Percentiles rank a stretch among this genome's conserved stretches.
Evolutionary conservation across 2,113 vertebrate species (phyloP).

Genomic region (Tragulus kanchil): DNA sequence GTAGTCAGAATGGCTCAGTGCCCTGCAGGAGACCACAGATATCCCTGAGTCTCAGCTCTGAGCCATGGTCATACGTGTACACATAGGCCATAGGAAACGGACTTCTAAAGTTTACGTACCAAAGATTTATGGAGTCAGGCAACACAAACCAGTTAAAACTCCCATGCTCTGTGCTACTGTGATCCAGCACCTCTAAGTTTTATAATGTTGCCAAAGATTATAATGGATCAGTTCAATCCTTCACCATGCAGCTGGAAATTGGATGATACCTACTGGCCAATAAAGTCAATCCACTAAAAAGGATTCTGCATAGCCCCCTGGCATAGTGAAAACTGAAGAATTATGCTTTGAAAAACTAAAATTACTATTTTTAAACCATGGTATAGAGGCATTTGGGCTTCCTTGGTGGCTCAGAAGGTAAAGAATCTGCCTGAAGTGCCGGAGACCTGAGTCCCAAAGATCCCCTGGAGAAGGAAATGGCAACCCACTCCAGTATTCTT

Average conservation of each 20-base stretch:
- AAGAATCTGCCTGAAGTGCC: background rate
- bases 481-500: background rate
- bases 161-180: background rate
- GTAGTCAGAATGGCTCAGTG: background rate
- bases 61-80: background rate
- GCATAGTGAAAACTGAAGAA: background rate
- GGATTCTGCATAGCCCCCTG: too few relatives aligned
- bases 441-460: too few relatives aligned
- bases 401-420: background rate
- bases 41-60: background rate
- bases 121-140: background rate
- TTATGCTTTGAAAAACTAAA: slow-evolving; percentile 39
- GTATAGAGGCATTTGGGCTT: background rate
- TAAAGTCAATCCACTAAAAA: background rate
- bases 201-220: background rate
- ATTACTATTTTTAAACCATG: background rate
- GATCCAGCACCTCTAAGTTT: background rate
- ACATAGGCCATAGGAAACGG: background rate
- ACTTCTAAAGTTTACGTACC: background rate
- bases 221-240: background rate
- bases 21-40: background rate
- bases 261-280: fast-evolving
- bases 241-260: background rate
- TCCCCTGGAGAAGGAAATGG: background rate
- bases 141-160: background rate